Evolutionary conservation across 35 echinoderm and acorn worm genomes (phyloP), one percentile per base, ranked within the genome.

Genomic region (Apostichopus japonicus): DNA sequence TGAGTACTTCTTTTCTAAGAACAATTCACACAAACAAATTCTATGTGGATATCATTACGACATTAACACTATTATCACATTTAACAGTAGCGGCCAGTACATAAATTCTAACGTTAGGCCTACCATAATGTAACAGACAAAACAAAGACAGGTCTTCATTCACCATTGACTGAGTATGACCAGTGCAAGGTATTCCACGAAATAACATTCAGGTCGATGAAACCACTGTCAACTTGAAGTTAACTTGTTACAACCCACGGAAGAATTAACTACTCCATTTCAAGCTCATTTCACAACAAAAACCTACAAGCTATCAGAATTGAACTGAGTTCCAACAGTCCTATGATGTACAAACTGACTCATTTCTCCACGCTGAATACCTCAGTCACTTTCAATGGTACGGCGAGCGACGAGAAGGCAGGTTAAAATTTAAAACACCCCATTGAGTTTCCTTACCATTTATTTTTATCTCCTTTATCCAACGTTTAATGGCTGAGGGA

Each of bases 341-440:
- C 17, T 75, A n/a, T 21, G 16, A 75, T 75, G 71, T 75, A 23
- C 71, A 75, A 75, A 75, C 71, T 75, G 71, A 75, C 71, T 75
- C 71, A 75, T 75, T 75, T 75, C 71, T 75, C 71, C 71, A 75
- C 71, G 71, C 11, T 75, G 16, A 75, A n/a, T 75, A 75, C 71
- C 71, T 75, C 33, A 75, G n/a, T 19, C 71, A 75, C 71, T 75
- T 75, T 75, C 71, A 75, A 75, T n/a, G 71, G 71, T 75, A 75
- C 71, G 70, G 19, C 5, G 7, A 23, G n/a, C 71, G n/a, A 19
- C 7, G 71, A 75, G 21, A 21, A 75, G 17, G 17, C 71, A 23
- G 21, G 17, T 75, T 75, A 75, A 75, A 75, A 67, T 67, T 75
- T 75, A 75, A 75, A 75, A 75, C 71, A 75, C 71, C 71, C 71